A percentile compares a stretch with the other conserved stretches of the same genome.
Conservation (phyloP, 2,113 vertebrate species). For the Hassar affinis region DNA sequence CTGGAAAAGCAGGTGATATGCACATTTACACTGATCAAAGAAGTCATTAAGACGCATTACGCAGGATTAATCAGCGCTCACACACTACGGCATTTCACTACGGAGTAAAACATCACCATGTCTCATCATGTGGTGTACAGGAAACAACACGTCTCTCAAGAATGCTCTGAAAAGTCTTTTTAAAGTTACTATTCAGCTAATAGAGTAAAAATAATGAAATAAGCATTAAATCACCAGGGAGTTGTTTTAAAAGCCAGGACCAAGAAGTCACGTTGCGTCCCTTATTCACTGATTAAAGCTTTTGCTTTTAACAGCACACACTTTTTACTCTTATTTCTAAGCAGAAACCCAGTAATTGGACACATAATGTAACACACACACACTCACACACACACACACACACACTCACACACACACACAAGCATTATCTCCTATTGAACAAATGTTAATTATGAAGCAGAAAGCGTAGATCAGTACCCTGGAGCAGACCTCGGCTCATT, state of each 20-base stretch:
- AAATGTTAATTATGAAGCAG: not conserved
- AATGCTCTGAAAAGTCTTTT: not conserved
- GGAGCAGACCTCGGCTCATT: too few relatives aligned
- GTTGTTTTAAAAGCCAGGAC: not conserved
- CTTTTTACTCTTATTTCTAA: not conserved
- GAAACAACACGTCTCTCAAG: not conserved
- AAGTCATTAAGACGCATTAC: not conserved
- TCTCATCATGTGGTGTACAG: too few relatives aligned
- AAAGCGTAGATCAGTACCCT: not conserved
- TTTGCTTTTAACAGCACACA: not conserved
- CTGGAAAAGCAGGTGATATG: too few relatives aligned
- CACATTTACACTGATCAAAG: not conserved
- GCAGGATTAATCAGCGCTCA: not conserved
- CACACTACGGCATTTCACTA: not conserved
- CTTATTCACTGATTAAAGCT: not conserved
- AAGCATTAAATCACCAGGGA: not conserved
- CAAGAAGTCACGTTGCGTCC: not conserved
- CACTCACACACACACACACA: not conserved
- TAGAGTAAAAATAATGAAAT: not conserved
- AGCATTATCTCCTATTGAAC: not conserved
- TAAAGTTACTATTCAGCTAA: not conserved
- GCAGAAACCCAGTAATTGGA: not conserved
- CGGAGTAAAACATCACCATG: too few relatives aligned
- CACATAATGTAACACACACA: not conserved
- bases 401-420: not conserved